Evolutionary conservation across 2,797 vertebrate genomes (phyloP), one percentile per base, ranked within the genome.

Genomic region (Centroberyx gerrardi): DNA sequence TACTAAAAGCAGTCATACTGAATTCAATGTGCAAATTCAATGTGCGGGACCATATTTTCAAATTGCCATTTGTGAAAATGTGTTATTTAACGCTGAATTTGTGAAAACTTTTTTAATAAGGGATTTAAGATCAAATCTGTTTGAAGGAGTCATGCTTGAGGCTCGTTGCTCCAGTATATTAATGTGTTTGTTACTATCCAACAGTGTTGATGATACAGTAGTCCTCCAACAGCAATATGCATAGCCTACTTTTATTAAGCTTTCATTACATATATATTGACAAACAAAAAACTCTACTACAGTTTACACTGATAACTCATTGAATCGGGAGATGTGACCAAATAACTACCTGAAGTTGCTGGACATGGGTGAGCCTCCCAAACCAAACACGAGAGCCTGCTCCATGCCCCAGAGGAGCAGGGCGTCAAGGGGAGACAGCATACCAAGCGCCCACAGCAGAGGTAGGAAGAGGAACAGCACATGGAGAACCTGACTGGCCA

Each of bases 331-430:
- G 6, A 15, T 15, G 12, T 7, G 3, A 40, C 38, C 44, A 46
- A 46, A 46, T 46, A 46, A 46, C 14, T 95, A 99, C 98, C 97
- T 95, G 85, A 95, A 75, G 90, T 97, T 97, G 86, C 96, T 97
- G 87, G 97, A 97, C 98, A 99, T 96, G 63, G 97, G 94, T 8
- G 98, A 99, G 65, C 98, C 98, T 85, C 98, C 98, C 58, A 99
- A 93, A 66, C 96, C 97, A 83, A 99, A 97, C 85, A 97, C 96
- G 75, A 99, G 95, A 60, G 93, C 88, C 82, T 99, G 98, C 80
- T 99, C 98, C 96, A 98, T 96, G 84, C 94, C 95, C 98, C 98
- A 99, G 3, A 99, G 95, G 81, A 98, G 93, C 88, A 99, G 94
- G 15, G 97, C 97, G 28, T 99, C 98, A 58, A 98, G 92, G 0